Evolutionary conservation across 2,888 invertebrate genomes (phyloP), one percentile per base, ranked within the genome.

Genomic region (Tricholauxania praeusta): DNA sequence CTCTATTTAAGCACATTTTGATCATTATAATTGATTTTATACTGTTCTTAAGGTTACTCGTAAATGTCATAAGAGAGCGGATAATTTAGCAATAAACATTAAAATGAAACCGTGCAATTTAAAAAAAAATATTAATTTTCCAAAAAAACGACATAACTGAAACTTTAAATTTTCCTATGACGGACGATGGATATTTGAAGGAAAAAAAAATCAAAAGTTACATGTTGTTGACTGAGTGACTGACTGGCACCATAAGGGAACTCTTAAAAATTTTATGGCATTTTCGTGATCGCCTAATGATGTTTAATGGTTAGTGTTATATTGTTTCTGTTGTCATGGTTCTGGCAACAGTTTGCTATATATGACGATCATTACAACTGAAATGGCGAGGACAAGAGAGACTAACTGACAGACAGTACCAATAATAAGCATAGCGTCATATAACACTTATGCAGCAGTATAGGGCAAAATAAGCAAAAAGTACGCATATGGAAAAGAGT

Each of bases 221-320:
- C 39, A 39, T 39, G 22, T 67, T 19, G 5, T 51, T 49, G 59
- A 39, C 59, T 59, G 52, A 49, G 28, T n/a, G 39, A 60, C 51
- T 62, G 71, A 22, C 51, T 63, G 66, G 22, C 48, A 51, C 73
- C 67, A 55, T 48, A 62, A 64, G 74, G 52, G 69, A 71, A 53
- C 66, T 65, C 53, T 60, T 73, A 59, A 60, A 17, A 70, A 57
- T 73, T 73, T 73, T 73, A 73, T 73, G 70, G 73, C 65, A 53
- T 73, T 70, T 73, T 73, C 73, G 73, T 73, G 73, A 73, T 73
- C 65, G 53, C 60, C 65, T 70, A 73, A 73, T 73, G 70, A 73
- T 66, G 63, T 67, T 70, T 65, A 73, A 73, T 65, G 62, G 70
- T 47, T 66, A 53, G 32, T 51, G 66, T 39, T 63, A 39, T 39